Evolutionary conservation across 2,113 vertebrate genomes (phyloP), one percentile per base, ranked within the genome.

Genomic region (Oxyruncus cristatus): DNA sequence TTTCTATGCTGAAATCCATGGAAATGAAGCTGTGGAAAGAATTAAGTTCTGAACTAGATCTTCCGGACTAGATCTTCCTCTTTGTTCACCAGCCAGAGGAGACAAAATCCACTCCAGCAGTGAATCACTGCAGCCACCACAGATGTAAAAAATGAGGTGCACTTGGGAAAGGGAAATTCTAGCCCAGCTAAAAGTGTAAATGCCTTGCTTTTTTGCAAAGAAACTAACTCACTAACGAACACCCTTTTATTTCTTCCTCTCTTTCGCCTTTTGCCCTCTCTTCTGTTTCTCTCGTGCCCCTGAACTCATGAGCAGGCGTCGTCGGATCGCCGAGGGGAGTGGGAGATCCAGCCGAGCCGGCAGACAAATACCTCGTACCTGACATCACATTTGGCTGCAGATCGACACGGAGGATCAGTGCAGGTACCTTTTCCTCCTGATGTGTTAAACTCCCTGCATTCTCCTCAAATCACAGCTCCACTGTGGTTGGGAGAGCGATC

Each of bases 351-450:
- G 97, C 99, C 99, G 37, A 99, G 98, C 98, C 99, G 99, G 88
- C 99, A 99, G 98, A 98, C 99, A 96, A 99, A 99, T 98, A 98
- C 99, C 98, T 99, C 99, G 59, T 99, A 99, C 98, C 96, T 99
- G 98, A 98, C 99, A 97, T 99, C 99, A 98, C 99, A 99, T 97
- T 98, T 99, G 98, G 99, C 99, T 96, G 98, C 99, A 87, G 99
- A 99, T 96, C 99, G 99, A 98, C 99, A 99, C 85, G 99, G 99
- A 98, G 99, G 99, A 98, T 99, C 99, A 96, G 99, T 99, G 82
- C 99, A 99, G 99, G 99, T 99, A 99, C 92, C 90, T 93, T 67
- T 39, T 82, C 59, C 58, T 66, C 68, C 39, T 67, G 24, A 23
- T n/a, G 16, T 20, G 33, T 71, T 19, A 59, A 89, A 49, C 42